phyloP scores from a whole-genome alignment of 2,888 invertebrate species.

The Nephrotoma flavescens region DNA sequence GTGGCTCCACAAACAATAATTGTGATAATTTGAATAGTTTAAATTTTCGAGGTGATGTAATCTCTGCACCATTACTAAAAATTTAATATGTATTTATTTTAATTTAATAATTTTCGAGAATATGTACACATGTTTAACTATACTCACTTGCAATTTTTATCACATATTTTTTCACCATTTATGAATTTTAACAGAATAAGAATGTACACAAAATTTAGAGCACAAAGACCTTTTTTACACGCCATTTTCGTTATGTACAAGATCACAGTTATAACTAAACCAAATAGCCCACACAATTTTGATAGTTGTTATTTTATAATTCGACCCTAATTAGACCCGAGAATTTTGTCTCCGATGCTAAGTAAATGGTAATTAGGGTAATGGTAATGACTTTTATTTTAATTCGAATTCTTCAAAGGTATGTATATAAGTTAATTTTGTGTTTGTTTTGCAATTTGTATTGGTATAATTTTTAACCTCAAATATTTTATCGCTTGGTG shows the following conservation, averaged over 20 bases:
- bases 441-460: too few relatives aligned
- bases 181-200: background rate
- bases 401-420: too few relatives aligned
- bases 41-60: background rate
- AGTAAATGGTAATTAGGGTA: too few relatives aligned
- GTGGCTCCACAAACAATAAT: background rate
- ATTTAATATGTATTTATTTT: background rate
- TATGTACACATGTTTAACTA: background rate
- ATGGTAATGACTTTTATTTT: too few relatives aligned
- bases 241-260: background rate
- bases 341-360: too few relatives aligned
- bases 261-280: background rate
- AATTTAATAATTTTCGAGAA: background rate
- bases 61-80: background rate
- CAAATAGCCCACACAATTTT: too few relatives aligned
- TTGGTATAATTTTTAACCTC: too few relatives aligned
- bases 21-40: background rate
- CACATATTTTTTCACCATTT: background rate
- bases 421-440: too few relatives aligned
- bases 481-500: too few relatives aligned
- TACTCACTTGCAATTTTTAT: background rate
- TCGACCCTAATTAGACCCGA: too few relatives aligned
- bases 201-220: background rate
- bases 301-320: too few relatives aligned
- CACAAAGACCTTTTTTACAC: background rate